These are phyloP conservation scores for Anticlea derivata DNA, from an alignment of 2,888 invertebrate species.

Conservation along the genomic window DNA sequence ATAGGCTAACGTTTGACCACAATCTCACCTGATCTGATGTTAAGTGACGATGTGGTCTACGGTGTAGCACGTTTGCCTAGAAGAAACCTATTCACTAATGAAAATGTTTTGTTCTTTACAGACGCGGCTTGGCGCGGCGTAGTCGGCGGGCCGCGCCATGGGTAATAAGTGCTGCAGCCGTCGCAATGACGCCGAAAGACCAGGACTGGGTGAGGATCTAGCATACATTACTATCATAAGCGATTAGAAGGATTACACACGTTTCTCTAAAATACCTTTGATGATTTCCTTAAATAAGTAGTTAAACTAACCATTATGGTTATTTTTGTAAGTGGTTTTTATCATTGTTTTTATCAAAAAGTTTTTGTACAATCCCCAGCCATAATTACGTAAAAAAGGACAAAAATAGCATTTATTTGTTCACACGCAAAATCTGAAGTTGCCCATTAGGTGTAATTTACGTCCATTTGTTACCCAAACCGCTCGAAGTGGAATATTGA, in stretches of 20 bases:
- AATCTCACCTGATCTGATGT: no score
- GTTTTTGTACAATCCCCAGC: constrained; percentile 39
- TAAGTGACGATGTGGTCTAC: no score
- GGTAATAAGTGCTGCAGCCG: constrained; percentile 95
- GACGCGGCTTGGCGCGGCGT: constrained; percentile 80
- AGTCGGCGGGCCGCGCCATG: constrained; percentile 86
- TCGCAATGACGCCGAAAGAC: constrained; percentile 89
- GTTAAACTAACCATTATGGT: not conserved
- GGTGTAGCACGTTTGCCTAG: no score
- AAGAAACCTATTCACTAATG: no score
- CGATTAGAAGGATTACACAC: not conserved
- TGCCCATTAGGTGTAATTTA: constrained; percentile 63
- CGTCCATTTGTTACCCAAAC: constrained; percentile 54
- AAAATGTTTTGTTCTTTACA: constrained; percentile 49
- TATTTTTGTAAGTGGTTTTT: not conserved
- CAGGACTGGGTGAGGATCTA: constrained; percentile 73
- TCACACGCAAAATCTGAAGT: constrained; percentile 63
- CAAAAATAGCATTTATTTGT: constrained; percentile 66
- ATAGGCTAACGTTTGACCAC: no score
- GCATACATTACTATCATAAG: not conserved
- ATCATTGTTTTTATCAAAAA: constrained; percentile 23
- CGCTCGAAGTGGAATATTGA: constrained; percentile 44
- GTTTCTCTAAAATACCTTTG: constrained; percentile 3
- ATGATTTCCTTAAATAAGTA: constrained; percentile 1
- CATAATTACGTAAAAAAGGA: constrained; percentile 49